These are phyloP conservation scores for Pyrocoelia pectoralis DNA, from an alignment of 2,888 invertebrate species.

Conservation along the genomic window DNA sequence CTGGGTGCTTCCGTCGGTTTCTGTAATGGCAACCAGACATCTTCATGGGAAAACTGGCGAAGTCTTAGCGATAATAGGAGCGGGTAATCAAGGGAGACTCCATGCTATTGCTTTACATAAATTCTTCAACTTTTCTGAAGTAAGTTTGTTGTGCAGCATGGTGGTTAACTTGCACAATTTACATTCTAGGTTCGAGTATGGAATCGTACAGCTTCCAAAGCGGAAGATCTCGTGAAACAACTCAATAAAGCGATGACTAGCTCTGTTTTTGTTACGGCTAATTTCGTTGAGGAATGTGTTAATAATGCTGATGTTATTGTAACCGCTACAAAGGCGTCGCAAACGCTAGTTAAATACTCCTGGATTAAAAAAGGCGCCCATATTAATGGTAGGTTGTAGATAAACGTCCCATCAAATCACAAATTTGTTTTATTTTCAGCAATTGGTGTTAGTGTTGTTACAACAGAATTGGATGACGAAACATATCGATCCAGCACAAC, in stretches of 20 bases:
- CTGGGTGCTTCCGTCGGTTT: slow-evolving; percentile 67
- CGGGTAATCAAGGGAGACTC: slow-evolving; percentile 63
- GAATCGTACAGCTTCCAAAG: slow-evolving; percentile 61
- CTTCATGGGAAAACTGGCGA: slow-evolving; percentile 53
- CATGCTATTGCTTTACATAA: slow-evolving; percentile 63
- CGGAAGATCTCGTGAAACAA: slow-evolving; percentile 51
- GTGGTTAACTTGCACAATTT: background rate
- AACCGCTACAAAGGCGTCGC: slow-evolving; percentile 63
- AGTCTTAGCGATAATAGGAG: slow-evolving; percentile 62
- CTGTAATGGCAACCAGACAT: slow-evolving; percentile 64
- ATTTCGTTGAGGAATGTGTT: slow-evolving; percentile 61
- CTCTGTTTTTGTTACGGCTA: slow-evolving; percentile 35
- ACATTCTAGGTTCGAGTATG: slow-evolving; percentile 62
- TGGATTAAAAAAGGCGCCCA: slow-evolving; percentile 66
- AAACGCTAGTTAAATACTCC: slow-evolving; percentile 61
- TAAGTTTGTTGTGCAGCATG: slow-evolving; percentile 30
- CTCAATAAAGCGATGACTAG: slow-evolving; percentile 44
- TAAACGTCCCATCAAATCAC: background rate
- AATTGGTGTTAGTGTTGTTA: slow-evolving; percentile 64
- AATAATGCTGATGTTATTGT: slow-evolving; percentile 68
- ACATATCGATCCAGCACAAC: slow-evolving; percentile 62
- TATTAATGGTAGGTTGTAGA: slow-evolving; percentile 63
- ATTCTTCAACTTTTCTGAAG: slow-evolving; percentile 59
- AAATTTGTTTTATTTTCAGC: slow-evolving; percentile 61
- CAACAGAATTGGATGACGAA: slow-evolving; percentile 64